These are phyloP conservation scores for Caenorhabditis doughertyi DNA, from an alignment of 2,888 invertebrate species.

Conservation along the genomic window DNA sequence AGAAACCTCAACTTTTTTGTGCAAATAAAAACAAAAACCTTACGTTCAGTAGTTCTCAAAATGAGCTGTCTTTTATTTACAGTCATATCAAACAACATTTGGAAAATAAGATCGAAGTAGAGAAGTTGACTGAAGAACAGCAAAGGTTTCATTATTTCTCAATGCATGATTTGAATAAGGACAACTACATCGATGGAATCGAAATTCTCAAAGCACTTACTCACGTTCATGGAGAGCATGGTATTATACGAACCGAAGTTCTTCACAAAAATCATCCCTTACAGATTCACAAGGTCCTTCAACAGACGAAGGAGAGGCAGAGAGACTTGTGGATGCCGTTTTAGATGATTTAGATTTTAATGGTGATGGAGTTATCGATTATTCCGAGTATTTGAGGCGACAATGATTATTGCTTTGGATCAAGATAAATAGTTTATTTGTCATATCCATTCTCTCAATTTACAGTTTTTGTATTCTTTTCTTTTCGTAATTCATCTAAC, in stretches of 20 bases:
- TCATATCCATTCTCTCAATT: not conserved
- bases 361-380: constrained; percentile 93
- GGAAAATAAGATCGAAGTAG: constrained; percentile 90
- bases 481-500: constrained; percentile 36
- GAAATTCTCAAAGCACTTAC: constrained; percentile 95
- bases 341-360: constrained; percentile 89
- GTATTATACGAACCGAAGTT: constrained; percentile 15
- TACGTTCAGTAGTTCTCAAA: too few species aligned
- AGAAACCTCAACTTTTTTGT: not conserved
- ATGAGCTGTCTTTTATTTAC: constrained; percentile 19
- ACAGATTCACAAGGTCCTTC: constrained; percentile 49
- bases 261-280: not conserved
- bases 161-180: constrained; percentile 97
- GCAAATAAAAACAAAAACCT: too few species aligned
- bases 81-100: constrained; percentile 95
- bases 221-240: constrained; percentile 85
- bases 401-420: constrained; percentile 24
- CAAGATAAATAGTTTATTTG: not conserved
- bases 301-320: constrained; percentile 68
- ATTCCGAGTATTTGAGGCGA: constrained; percentile 88
- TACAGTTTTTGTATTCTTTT: constrained; percentile 16
- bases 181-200: constrained; percentile 94
- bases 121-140: constrained; percentile 95
- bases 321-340: constrained; percentile 71
- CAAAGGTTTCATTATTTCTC: constrained; percentile 97